These are phyloP conservation scores for Cuculus canorus DNA, from an alignment of 2,797 vertebrate species.

Conservation along the genomic window DNA sequence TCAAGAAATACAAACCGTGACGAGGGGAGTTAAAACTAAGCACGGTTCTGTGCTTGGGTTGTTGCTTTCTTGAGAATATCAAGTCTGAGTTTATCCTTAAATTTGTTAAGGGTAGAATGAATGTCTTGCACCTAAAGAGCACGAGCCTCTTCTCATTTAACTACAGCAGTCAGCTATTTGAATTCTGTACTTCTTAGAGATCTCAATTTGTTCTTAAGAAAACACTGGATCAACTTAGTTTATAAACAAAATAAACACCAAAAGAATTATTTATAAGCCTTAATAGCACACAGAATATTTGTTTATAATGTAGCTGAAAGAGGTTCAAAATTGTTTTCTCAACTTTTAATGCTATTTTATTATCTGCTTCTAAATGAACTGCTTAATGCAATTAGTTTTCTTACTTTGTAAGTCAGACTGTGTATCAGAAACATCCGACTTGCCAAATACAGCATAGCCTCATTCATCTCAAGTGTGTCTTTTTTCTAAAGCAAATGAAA, in stretches of 20 bases:
- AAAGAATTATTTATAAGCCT: conserved; percentile 1
- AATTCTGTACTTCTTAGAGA: not conserved
- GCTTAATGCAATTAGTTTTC: conserved; percentile 20
- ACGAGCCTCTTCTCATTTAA: not conserved
- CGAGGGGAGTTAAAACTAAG: not conserved
- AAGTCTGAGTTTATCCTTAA: not conserved
- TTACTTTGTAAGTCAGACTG: not conserved
- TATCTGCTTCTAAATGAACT: conserved; percentile 1
- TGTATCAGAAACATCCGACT: conserved; percentile 39
- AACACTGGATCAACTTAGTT: not conserved
- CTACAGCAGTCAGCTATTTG: not conserved
- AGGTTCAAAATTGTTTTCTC: not conserved
- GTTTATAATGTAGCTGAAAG: not conserved
- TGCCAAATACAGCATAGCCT: conserved; percentile 25
- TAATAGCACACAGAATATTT: not conserved
- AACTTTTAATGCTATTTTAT: not conserved
- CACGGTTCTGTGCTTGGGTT: not conserved
- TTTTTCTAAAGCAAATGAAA: conserved; percentile 38
- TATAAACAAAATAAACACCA: not conserved
- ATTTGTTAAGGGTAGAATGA: not conserved
- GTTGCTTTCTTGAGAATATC: not conserved
- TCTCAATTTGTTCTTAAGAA: conserved; percentile 13
- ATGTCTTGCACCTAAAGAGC: not conserved
- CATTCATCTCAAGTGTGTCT: conserved; percentile 51
- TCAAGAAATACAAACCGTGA: not conserved